Percentiles rank a stretch among this genome's conserved stretches.
Conservation (phyloP, 2,113 vertebrate genomes). For the Sigmodon hispidus region DNA sequence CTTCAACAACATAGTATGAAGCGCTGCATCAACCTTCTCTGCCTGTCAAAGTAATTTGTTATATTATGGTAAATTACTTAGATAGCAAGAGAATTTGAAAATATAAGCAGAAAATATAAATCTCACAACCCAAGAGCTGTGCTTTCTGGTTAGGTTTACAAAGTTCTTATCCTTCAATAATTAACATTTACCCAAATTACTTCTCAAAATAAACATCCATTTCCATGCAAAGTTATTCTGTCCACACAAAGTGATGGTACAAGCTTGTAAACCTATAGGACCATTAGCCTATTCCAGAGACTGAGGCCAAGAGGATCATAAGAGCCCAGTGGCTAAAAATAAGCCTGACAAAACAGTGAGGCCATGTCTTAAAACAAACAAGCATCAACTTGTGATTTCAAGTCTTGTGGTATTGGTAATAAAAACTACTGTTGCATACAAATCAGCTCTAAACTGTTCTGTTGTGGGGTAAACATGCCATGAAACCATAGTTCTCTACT, state of each 20-base stretch:
- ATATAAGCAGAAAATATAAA: slow-evolving; percentile 15
- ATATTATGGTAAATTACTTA: slow-evolving; percentile 28
- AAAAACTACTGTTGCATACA: not conserved
- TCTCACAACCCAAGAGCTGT: not conserved
- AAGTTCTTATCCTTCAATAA: slow-evolving; percentile 21
- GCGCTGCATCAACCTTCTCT: slow-evolving; percentile 97
- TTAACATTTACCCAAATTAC: not conserved
- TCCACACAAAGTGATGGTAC: not conserved
- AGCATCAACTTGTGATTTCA: not conserved
- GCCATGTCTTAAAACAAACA: not conserved
- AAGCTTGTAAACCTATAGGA: not conserved
- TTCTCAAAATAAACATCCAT: not conserved
- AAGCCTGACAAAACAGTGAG: not conserved
- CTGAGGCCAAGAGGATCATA: too few relatives aligned
- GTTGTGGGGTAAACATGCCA: slow-evolving; percentile 2
- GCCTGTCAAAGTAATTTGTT: slow-evolving; percentile 86
- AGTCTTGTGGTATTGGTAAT: not conserved
- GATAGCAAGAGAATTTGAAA: slow-evolving; percentile 14
- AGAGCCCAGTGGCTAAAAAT: not conserved
- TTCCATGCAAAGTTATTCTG: not conserved
- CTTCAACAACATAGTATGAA: slow-evolving; percentile 97
- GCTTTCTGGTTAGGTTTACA: slow-evolving; percentile 38
- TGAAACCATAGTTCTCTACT: slow-evolving; percentile 32
- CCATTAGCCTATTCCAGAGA: not conserved
- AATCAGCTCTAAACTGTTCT: slow-evolving; percentile 1